A percentile compares a stretch with the other conserved stretches of the same genome.
Conservation (phyloP, 2,797 vertebrate genomes). For the Muscicapa comitata region DNA sequence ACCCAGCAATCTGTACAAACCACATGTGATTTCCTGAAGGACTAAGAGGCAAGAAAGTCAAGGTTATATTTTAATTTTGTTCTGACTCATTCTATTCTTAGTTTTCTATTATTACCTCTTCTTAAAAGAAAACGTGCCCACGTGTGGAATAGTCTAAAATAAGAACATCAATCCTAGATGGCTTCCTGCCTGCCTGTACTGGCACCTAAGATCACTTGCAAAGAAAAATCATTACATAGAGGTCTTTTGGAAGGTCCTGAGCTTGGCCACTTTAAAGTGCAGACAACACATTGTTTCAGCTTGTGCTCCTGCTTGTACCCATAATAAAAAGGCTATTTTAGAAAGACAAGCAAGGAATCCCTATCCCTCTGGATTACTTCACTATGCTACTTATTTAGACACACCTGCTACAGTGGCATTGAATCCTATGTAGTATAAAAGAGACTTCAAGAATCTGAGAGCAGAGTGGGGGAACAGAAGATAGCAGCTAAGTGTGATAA, state of each 20-base stretch:
- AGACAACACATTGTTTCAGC: neutral
- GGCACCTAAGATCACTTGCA: neutral
- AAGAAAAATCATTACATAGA: neutral
- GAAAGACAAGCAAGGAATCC: neutral
- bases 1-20: neutral
- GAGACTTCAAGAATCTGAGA: neutral
- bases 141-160: neutral
- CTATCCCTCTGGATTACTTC: neutral
- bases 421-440: neutral
- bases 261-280: neutral
- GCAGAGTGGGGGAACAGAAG: neutral
- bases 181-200: neutral
- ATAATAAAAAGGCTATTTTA: neutral
- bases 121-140: neutral
- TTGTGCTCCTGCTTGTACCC: neutral
- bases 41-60: neutral
- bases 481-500: neutral
- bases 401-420: no score
- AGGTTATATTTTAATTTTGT: conserved; percentile 13
- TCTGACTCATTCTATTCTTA: conserved; percentile 29
- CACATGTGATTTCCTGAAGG: neutral
- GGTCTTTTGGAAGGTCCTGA: neutral
- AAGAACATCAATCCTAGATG: neutral
- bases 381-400: neutral
- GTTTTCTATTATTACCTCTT: conserved; percentile 10